phyloP scores from a whole-genome alignment of 2,113 vertebrate species.

The Calidris pygmaea region DNA sequence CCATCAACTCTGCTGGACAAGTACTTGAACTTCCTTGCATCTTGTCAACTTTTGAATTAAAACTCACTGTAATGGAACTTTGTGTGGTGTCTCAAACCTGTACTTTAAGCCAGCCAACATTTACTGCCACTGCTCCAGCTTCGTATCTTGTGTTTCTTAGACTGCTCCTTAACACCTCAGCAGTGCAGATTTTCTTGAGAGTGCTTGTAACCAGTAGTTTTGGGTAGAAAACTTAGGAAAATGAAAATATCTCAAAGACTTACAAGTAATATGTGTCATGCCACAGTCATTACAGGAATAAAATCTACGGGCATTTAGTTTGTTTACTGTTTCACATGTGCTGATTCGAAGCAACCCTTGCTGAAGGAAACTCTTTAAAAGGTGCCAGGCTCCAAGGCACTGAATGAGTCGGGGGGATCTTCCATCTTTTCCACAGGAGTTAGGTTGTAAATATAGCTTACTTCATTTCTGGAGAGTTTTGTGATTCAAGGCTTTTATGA shows the following conservation, averaged over 20 bases:
- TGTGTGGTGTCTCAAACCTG: not conserved
- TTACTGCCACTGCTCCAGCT: not conserved
- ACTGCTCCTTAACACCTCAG: not conserved
- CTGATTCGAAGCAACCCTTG: not conserved
- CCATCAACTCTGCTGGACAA: not conserved
- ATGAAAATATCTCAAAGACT: not conserved
- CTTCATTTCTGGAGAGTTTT: not conserved
- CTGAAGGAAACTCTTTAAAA: not conserved
- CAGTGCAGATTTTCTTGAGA: not conserved
- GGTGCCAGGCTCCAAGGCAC: not conserved
- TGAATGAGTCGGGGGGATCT: not conserved
- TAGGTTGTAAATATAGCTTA: not conserved
- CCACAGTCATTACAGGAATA: not conserved
- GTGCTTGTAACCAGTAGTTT: not conserved
- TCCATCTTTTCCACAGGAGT: not conserved
- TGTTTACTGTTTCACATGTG: not conserved
- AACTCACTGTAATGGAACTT: not conserved
- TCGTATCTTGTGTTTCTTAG: not conserved
- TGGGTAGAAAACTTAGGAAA: not conserved
- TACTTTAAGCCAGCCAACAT: not conserved
- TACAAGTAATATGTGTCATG: not conserved
- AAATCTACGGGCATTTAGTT: not conserved
- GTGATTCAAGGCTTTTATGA: not conserved
- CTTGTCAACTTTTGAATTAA: not conserved
- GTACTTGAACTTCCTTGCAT: not conserved